A percentile compares a stretch with the other conserved stretches of the same genome.
These are phyloP conservation scores for Tyto alba DNA, from an alignment of 2,113 vertebrate genomes.

Conservation along the genomic window DNA sequence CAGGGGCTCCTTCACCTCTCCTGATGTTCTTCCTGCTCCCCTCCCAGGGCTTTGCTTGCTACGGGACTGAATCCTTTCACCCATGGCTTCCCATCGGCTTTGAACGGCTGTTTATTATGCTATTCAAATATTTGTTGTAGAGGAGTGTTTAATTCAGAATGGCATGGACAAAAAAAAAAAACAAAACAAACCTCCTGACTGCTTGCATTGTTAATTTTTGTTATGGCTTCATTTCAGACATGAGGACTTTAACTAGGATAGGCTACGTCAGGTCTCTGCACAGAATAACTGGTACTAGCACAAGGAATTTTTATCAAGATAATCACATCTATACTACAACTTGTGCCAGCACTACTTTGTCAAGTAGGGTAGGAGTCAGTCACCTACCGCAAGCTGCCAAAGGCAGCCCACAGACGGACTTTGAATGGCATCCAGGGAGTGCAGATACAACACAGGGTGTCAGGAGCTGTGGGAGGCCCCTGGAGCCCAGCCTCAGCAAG, in stretches of 20 bases:
- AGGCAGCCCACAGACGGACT: not conserved
- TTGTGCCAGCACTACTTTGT: not conserved
- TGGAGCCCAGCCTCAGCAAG: not conserved
- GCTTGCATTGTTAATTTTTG: not conserved
- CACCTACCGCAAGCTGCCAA: not conserved
- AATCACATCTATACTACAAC: not conserved
- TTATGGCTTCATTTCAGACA: not conserved
- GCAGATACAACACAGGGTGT: rapidly evolving
- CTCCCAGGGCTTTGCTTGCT: not conserved
- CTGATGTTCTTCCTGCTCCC: not conserved
- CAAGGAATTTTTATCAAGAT: not conserved
- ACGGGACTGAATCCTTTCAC: not conserved
- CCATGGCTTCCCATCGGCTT: not conserved
- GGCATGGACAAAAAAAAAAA: not conserved
- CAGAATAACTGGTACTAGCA: not conserved
- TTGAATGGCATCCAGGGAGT: not conserved
- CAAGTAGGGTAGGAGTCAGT: not conserved
- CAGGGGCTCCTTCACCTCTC: not conserved
- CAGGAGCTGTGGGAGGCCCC: not conserved
- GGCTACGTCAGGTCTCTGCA: not conserved
- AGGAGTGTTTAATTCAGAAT: not conserved
- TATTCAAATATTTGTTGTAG: not conserved
- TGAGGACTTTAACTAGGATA: not conserved
- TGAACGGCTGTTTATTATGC: not conserved
- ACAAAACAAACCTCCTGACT: not conserved